Evolutionary conservation across 1,140 invertebrate genomes (phyloP), one percentile per base, ranked within the genome.

Genomic region (Drosophila virilis): DNA sequence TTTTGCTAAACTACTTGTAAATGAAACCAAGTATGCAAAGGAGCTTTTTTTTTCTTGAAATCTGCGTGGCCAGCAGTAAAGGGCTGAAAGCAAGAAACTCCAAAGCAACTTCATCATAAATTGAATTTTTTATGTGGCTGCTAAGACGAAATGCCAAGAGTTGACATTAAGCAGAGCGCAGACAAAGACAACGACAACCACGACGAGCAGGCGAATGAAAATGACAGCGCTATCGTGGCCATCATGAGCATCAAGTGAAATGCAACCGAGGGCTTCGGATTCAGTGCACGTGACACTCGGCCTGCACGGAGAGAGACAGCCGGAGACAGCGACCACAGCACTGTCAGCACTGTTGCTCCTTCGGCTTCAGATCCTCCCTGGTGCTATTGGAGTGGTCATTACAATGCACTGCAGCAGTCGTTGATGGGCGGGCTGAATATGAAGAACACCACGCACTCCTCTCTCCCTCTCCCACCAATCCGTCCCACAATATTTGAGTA

Each of bases 71-170:
- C 61, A 66, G 78, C 82, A 85, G 51, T 77, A 80, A 75, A 77
- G 51, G 9, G 8, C 50, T 32, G 35, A 60, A 57, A 15, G 6
- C 6, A 35, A 35, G 3, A 9, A 35, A 52, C 13, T 8, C n/a
- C n/a, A 40, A 52, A 60, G 67, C 67, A 68, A 66, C 64, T 78
- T 69, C 79, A 88, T 83, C 80, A 88, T 88, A 88, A 88, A 88
- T 86, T 88, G 76, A 82, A 83, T 80, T 85, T 85, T 84, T 74
- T 74, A 78, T 85, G 74, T 77, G 50, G 81, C 58, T 68, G 62
- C 82, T 85, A 78, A 85, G 78, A 78, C 78, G 77, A 81, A 85
- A 86, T 73, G 78, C 82, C 82, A 85, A 85, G 78, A 85, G 82
- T 86, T 85, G 82, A 81, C 82, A 86, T 85, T 85, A 86, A 85